A percentile compares a stretch with the other conserved stretches of the same genome.
Conservation (phyloP, 1,140 invertebrate species). For the Chionoecetes opilio region DNA sequence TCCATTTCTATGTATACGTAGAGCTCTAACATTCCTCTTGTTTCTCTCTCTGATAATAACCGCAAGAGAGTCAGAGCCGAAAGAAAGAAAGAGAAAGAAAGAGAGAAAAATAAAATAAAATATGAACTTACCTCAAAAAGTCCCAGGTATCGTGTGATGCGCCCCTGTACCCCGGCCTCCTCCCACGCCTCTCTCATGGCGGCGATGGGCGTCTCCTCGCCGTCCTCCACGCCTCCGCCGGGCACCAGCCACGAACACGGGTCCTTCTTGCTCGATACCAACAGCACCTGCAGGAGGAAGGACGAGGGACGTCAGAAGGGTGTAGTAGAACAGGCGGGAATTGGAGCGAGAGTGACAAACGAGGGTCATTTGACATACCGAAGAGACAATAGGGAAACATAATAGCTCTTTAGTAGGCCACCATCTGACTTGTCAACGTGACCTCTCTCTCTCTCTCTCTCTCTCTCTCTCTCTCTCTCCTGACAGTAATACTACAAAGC, state of each 20-base stretch:
- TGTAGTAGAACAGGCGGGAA: neutral
- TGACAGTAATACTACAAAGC: too few relatives aligned
- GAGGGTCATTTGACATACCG: neutral
- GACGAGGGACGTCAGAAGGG: neutral
- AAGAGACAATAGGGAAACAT: neutral
- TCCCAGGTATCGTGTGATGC: conserved; percentile 93
- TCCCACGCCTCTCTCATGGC: conserved; percentile 96
- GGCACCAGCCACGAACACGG: conserved; percentile 97
- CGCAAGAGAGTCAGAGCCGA: neutral
- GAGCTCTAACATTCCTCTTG: too few relatives aligned
- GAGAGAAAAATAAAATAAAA: neutral
- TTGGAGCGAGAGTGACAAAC: neutral
- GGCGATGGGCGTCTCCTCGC: conserved; percentile 92
- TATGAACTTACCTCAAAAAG: conserved; percentile 93
- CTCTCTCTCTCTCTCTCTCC: conserved; percentile 62
- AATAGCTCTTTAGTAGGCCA: neutral
- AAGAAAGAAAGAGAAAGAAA: neutral
- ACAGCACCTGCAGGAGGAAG: conserved; percentile 83
- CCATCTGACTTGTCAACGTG: neutral
- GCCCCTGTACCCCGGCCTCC: conserved; percentile 97
- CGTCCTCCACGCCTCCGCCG: conserved; percentile 96
- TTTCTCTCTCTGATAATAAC: too few relatives aligned
- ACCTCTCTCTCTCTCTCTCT: conserved; percentile 64
- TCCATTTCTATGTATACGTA: too few relatives aligned
- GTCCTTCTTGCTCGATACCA: conserved; percentile 95